A percentile compares a stretch with the other conserved stretches of the same genome.
Conservation (phyloP, 2,113 vertebrate genomes). For the Xiphorhynchus elegans region DNA sequence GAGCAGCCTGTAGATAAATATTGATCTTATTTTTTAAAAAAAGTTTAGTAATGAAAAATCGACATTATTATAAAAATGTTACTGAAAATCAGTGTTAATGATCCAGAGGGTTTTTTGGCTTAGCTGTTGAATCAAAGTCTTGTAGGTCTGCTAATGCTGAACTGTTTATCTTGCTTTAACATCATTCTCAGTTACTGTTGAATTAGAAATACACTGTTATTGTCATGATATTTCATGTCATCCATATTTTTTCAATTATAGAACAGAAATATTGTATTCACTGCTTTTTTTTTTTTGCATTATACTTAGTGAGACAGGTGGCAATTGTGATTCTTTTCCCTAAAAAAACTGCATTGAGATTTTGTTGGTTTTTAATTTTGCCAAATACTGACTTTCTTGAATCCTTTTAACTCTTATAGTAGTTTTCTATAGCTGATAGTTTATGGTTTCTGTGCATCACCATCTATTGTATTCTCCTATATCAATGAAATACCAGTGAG, state of each 20-base stretch:
- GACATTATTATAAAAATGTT: not conserved
- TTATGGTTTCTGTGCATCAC: not conserved
- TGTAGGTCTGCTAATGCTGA: not conserved
- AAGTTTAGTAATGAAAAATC: not conserved
- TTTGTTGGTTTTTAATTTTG: not conserved
- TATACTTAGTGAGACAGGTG: not conserved
- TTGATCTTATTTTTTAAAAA: not conserved
- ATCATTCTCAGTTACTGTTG: not conserved
- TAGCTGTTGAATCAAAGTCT: not conserved
- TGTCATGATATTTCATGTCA: not conserved
- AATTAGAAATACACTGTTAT: not conserved
- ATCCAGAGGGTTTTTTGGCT: not conserved
- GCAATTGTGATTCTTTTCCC: not conserved
- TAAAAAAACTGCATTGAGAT: not conserved
- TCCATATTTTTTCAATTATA: not conserved
- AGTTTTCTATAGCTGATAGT: not conserved
- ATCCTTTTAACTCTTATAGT: not conserved
- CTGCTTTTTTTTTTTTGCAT: not conserved
- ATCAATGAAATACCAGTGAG: not conserved
- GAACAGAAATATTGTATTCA: not conserved
- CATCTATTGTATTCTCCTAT: not conserved
- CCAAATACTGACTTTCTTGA: not conserved
- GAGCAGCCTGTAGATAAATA: slow-evolving; percentile 4
- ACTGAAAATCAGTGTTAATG: slow-evolving; percentile 22
- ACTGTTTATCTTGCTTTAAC: not conserved